Conservation (phyloP, 2,113 vertebrate species). For the Coreoperca whiteheadi region DNA sequence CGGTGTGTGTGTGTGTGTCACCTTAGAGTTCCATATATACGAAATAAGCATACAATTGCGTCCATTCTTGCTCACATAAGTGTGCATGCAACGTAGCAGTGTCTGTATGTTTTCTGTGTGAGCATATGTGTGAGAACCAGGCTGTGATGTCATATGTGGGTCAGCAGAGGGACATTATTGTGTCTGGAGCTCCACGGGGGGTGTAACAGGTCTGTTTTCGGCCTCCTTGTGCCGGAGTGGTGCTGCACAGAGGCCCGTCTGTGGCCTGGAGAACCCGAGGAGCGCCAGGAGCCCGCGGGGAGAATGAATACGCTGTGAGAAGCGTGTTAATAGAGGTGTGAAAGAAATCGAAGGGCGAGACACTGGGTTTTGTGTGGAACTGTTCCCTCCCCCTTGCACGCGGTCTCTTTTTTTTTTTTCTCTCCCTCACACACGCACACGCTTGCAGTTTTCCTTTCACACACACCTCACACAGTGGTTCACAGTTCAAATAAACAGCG, state of each 20-base stretch:
- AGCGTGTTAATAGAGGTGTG: slow-evolving; percentile 72
- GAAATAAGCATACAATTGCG: slow-evolving; percentile 50
- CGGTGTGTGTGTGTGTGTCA: slow-evolving; percentile 1
- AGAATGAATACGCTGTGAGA: slow-evolving; percentile 77
- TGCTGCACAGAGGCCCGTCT: slow-evolving; percentile 76
- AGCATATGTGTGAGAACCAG: slow-evolving; percentile 30
- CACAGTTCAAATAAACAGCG: slow-evolving; percentile 85
- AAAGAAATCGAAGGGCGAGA: slow-evolving; percentile 69
- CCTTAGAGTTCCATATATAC: slow-evolving; percentile 37
- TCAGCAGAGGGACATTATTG: slow-evolving; percentile 70
- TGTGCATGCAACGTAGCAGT: slow-evolving; percentile 8
- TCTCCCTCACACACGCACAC: slow-evolving; percentile 41
- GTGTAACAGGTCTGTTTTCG: slow-evolving; percentile 57
- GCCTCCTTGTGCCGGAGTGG: slow-evolving; percentile 30
- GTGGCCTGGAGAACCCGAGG: slow-evolving; percentile 68
- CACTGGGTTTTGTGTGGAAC: slow-evolving; percentile 75
- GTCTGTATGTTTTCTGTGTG: slow-evolving; percentile 9
- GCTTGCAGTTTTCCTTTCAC: slow-evolving; percentile 63
- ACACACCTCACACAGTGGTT: slow-evolving; percentile 71
- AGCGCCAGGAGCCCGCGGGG: slow-evolving; percentile 67
- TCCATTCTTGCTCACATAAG: slow-evolving; percentile 29
- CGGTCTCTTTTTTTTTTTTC: too few species aligned
- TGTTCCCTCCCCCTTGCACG: slow-evolving; percentile 47
- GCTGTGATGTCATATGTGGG: slow-evolving; percentile 63
- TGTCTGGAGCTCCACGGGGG: slow-evolving; percentile 66